Percentiles rank a stretch among this genome's conserved stretches.
Conservation (phyloP, 2,888 invertebrate species). For the Norana najaformis region DNA sequence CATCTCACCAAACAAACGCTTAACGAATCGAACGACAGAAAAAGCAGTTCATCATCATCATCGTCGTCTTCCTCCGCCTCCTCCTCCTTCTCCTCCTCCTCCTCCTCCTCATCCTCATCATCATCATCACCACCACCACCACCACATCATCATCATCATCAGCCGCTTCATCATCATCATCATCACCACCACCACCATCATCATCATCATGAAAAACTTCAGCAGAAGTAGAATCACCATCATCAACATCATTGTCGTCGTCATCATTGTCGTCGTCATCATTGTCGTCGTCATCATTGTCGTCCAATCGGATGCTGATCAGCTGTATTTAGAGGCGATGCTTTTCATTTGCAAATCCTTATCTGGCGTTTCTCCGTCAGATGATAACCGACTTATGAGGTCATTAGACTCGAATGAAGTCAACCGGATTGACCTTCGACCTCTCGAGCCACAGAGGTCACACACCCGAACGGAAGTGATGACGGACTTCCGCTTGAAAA, state of each 20-base stretch:
- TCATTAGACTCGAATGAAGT: neutral
- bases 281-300: too few species aligned
- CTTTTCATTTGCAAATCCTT: neutral
- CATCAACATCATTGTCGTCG: slow-evolving; percentile 27
- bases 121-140: slow-evolving; percentile 50
- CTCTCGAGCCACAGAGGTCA: neutral
- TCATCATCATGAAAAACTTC: slow-evolving; percentile 32
- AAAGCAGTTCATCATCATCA: neutral
- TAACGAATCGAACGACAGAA: neutral
- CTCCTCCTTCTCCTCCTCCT: too few species aligned
- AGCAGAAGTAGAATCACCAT: too few species aligned
- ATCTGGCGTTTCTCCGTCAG: neutral
- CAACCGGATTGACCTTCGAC: neutral
- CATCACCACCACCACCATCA: slow-evolving; percentile 34
- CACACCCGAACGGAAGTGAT: neutral
- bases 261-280: too few species aligned
- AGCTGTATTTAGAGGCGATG: neutral
- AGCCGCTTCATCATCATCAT: slow-evolving; percentile 32
- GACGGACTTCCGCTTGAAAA: neutral
- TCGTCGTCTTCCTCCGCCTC: too few species aligned
- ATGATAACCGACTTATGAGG: neutral
- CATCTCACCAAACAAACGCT: neutral
- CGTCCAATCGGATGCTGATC: neutral
- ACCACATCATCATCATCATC: slow-evolving; percentile 34
- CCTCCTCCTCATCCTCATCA: neutral